Conservation (phyloP, 1,140 invertebrate species). For the Pogonomyrmex californicus region DNA sequence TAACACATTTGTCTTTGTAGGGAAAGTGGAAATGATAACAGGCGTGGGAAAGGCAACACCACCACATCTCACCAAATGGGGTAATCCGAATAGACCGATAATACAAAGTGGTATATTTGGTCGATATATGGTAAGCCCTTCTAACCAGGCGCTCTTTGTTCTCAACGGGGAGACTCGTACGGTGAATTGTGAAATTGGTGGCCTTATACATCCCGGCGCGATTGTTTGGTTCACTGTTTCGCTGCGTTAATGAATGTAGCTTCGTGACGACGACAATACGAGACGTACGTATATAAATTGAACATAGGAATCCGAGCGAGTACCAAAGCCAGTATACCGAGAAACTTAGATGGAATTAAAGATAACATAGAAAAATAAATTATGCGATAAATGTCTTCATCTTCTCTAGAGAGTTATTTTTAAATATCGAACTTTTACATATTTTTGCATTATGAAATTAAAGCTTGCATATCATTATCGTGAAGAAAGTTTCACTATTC, state of each 20-base stretch:
- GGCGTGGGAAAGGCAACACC: constrained; percentile 90
- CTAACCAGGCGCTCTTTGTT: constrained; percentile 91
- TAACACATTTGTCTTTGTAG: constrained; percentile 76
- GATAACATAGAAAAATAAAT: not conserved
- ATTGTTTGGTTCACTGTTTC: constrained; percentile 90
- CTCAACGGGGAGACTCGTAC: constrained; percentile 92
- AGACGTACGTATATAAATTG: constrained; percentile 63
- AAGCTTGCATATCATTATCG: not conserved
- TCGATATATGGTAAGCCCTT: constrained; percentile 92
- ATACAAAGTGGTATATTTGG: constrained; percentile 91
- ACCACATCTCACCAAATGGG: constrained; percentile 89
- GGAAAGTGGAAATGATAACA: constrained; percentile 93
- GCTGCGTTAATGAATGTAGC: constrained; percentile 82
- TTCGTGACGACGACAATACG: constrained; percentile 73
- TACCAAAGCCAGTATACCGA: constrained; percentile 9
- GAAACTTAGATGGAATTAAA: constrained; percentile 35
- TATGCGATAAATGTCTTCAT: not conserved
- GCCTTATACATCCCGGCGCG: constrained; percentile 89
- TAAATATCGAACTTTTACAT: not conserved
- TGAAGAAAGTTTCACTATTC: not conserved
- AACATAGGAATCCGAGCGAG: constrained; percentile 23
- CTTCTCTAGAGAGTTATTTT: constrained; percentile 30
- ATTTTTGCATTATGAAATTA: constrained; percentile 1
- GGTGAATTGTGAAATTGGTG: constrained; percentile 93
- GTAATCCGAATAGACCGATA: constrained; percentile 90